These are phyloP conservation scores for Meriones psammophilus DNA, from an alignment of 2,797 vertebrate species.

Conservation along the genomic window DNA sequence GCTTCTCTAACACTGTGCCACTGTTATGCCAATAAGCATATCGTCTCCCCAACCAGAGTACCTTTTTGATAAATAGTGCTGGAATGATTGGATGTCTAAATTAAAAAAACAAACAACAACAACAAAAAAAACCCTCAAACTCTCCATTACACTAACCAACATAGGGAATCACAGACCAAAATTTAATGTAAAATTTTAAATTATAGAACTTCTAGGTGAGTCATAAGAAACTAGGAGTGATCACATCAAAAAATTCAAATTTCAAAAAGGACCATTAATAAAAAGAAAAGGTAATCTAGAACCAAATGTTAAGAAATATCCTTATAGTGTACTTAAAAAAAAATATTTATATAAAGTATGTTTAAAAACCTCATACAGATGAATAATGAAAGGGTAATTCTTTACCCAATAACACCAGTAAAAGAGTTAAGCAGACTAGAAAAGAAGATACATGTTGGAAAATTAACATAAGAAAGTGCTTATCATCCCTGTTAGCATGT, in stretches of 20 bases:
- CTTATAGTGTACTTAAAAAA: background rate
- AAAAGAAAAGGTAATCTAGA: constrained; percentile 8
- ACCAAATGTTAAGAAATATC: background rate
- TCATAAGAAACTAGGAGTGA: background rate
- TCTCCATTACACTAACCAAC: background rate
- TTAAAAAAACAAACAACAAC: background rate
- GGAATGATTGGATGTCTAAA: background rate
- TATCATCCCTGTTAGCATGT: background rate
- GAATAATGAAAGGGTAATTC: background rate
- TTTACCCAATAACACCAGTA: background rate
- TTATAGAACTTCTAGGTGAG: background rate
- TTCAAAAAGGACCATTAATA: constrained; percentile 13
- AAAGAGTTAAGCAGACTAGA: background rate
- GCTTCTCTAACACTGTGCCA: background rate
- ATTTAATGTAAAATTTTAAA: constrained; percentile 13
- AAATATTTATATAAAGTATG: background rate
- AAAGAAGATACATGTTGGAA: background rate
- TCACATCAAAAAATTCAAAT: background rate
- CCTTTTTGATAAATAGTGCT: background rate
- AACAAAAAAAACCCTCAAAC: background rate
- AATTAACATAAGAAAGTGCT: background rate
- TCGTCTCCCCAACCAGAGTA: background rate
- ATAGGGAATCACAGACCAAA: background rate
- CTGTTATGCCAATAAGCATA: background rate
- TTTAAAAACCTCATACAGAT: background rate